A percentile compares a stretch with the other conserved stretches of the same genome.
Conservation (phyloP, 2,888 invertebrate species). For the Luffia ferchaultella region DNA sequence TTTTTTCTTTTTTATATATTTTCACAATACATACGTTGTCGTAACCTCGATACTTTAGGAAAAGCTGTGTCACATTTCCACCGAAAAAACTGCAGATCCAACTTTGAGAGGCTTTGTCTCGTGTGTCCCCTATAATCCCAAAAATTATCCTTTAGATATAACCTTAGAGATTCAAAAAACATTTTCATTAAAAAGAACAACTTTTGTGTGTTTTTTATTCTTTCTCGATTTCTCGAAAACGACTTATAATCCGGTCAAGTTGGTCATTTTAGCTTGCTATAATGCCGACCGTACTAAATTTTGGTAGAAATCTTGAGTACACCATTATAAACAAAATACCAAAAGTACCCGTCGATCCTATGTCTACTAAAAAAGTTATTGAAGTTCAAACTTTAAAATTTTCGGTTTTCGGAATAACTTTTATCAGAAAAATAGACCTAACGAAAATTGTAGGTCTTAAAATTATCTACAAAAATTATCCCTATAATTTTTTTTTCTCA, state of each 20-base stretch:
- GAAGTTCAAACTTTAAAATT: slow-evolving; percentile 1
- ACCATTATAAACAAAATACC: not conserved
- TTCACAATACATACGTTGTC: no score
- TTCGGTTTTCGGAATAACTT: slow-evolving; percentile 14
- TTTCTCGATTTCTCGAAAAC: no score
- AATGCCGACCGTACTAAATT: slow-evolving; percentile 1
- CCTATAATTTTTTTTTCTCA: slow-evolving; percentile 2
- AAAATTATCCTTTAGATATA: no score
- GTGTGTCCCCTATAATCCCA: no score
- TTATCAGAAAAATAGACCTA: slow-evolving; percentile 12
- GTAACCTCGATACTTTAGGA: no score
- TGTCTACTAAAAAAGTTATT: not conserved
- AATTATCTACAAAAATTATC: slow-evolving; percentile 6
- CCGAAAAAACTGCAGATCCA: no score
- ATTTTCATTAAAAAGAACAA: no score
- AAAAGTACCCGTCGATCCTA: not conserved
- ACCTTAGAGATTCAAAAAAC: no score
- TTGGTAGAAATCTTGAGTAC: not conserved
- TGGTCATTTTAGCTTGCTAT: not conserved
- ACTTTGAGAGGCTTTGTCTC: no score
- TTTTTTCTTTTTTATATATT: no score
- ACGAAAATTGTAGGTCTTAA: not conserved
- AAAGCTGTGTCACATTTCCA: no score
- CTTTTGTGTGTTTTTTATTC: no score
- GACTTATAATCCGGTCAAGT: not conserved